Conservation (phyloP, 1,140 invertebrate species). For the Venturia canescens region DNA sequence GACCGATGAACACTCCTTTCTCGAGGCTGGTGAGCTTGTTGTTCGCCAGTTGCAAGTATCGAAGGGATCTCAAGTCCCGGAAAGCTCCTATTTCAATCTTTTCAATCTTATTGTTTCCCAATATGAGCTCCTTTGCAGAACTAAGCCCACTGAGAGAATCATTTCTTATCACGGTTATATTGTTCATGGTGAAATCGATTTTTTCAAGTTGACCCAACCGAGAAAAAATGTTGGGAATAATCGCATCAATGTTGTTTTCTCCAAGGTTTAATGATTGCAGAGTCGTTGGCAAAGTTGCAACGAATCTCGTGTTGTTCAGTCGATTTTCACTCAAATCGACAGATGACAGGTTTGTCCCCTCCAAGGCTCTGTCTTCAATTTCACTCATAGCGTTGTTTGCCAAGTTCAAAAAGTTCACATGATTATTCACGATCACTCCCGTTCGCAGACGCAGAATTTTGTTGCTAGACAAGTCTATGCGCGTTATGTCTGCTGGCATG, state of each 20-base stretch:
- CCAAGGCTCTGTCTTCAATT: conserved; percentile 59
- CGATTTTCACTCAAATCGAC: conserved; percentile 56
- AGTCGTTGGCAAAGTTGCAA: conserved; percentile 54
- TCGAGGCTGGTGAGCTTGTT: neutral
- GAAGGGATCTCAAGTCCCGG: neutral
- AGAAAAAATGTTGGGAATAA: conserved; percentile 51
- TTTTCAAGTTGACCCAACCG: conserved; percentile 49
- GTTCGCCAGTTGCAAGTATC: neutral
- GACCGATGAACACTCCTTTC: neutral
- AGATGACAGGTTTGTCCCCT: conserved; percentile 50
- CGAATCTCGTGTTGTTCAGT: conserved; percentile 54
- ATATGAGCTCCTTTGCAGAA: conserved; percentile 49
- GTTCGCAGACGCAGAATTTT: conserved; percentile 41
- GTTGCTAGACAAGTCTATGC: conserved; percentile 53
- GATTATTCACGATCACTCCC: conserved; percentile 58
- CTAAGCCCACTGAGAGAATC: conserved; percentile 53
- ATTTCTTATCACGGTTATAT: conserved; percentile 48
- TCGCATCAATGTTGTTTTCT: conserved; percentile 53
- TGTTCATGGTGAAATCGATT: conserved; percentile 56
- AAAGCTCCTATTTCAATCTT: conserved; percentile 49
- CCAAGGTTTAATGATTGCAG: conserved; percentile 49
- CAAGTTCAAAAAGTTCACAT: conserved; percentile 55
- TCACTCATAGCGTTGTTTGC: conserved; percentile 56
- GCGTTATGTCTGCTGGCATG: conserved; percentile 53
- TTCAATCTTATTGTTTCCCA: conserved; percentile 52